Base-by-base conservation (phyloP, 2,888 invertebrate genomes). In the Cryptus viduatorius region DNA sequence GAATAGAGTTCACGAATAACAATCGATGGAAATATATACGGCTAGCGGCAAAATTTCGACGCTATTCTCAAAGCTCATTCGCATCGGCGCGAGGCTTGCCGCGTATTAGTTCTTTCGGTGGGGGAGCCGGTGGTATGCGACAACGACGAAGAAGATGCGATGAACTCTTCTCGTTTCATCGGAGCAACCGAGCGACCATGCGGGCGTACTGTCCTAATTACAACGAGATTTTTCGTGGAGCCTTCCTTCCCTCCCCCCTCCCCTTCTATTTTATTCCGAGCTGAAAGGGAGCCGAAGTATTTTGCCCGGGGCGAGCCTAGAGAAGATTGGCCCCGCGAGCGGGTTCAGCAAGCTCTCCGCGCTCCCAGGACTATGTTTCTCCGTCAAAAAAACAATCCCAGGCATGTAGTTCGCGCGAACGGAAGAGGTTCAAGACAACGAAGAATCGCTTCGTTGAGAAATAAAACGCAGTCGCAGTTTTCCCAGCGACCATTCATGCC, bases 181-280 rank as follows among this genome's bases (percentile, higher is more conserved):
- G 77, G 53, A 80, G 82, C 82, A 89, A 84, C 80, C 80, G 83
- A 3, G 1, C 7, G 89, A 85, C 88, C 88, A 93, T 93, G 93
- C 93, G 93, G 93, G 93, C 92, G 89, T 90, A 93, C 93, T 93
- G 93, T 93, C 93, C 93, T 93, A 93, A 93, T 93, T 93, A 93
- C 92, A 93, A 93, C 93, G 91, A 91, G 91, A 73, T 88, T 76
- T 64, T 79, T 69, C 44, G 16, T 90, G 89, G 89, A 91, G 90
- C 88, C 89, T 89, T 90, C 88, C 89, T 90, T 24, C 24, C 24
- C 3, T 3, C 24, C 24, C 24, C 24, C 1, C 37, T 7, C 5
- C 88, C 89, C 90, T 90, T 88, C 89, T 90, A 89, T 91, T 72
- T 69, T 78, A 50, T 64, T 67, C 59, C 44, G 67, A 64, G 69